Conservation (phyloP, 2,797 vertebrate species). For the Pangasius larnaudii region DNA sequence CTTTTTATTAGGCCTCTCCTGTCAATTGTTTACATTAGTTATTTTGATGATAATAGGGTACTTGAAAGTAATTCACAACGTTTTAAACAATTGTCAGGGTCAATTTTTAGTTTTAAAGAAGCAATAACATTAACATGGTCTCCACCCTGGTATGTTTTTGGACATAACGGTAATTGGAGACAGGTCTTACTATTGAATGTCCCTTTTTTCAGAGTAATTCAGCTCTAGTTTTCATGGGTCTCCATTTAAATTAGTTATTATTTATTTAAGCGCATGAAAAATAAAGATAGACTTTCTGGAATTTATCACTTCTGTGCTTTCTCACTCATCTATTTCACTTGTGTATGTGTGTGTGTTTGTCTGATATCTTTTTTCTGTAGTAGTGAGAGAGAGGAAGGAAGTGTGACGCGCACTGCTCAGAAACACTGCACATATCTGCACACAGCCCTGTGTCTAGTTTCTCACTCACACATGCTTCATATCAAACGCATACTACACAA, state of each 20-base stretch:
- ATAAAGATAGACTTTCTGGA: background rate
- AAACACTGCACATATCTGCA: conserved; percentile 45
- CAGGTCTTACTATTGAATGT: background rate
- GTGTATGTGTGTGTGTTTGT: conserved; percentile 1
- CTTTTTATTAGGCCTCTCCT: background rate
- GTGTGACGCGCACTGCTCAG: conserved; percentile 55
- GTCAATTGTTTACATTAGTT: background rate
- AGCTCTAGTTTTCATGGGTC: background rate
- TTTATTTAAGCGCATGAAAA: background rate
- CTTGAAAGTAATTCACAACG: too few species aligned
- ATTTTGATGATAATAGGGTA: background rate
- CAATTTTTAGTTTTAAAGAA: too few species aligned
- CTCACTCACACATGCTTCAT: background rate
- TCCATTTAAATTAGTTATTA: background rate
- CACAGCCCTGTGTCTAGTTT: conserved; percentile 56
- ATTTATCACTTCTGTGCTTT: background rate
- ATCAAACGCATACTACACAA: too few species aligned
- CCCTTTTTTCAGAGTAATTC: background rate
- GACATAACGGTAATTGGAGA: background rate
- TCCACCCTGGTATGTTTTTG: background rate
- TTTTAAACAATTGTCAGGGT: background rate
- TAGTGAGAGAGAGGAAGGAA: conserved; percentile 70
- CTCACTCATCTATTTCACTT: background rate
- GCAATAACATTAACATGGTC: background rate
- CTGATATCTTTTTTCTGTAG: background rate